Evolutionary conservation across 2,797 vertebrate species (phyloP), one percentile per base, ranked within the genome.

Genomic region (Alfaro cultratus): DNA sequence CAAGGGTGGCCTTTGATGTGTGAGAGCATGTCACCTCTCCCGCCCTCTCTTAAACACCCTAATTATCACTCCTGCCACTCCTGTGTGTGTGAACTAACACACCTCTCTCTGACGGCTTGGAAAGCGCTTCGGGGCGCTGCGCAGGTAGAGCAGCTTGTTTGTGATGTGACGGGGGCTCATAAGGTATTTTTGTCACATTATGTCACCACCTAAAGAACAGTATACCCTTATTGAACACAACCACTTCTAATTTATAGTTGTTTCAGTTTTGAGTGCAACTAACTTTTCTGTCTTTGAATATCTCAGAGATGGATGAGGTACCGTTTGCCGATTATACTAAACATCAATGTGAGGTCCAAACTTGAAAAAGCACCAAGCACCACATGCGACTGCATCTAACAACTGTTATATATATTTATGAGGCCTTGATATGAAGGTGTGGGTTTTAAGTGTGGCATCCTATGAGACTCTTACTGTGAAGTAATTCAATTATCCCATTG

Each of bases 61-160:
- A 92, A 94, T 95, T 94, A 94, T 94, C 89, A 89, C 92, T 87
- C 57, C 85, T 93, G 88, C 86, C 90, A 87, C 88, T 90, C 83
- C 4, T 31, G 79, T 75, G 90, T 72, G 82, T 91, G 89, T 86
- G 89, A 91, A 92, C 78, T 79, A 82, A 89, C 91, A 87, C 92
- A 87, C 89, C 90, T 89, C 74, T 79, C 47, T 89, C 55, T 83
- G 85, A 76, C 55, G 15, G 81, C 78, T 86, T 91, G 89, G 89
- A 93, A 94, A 91, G 76, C 29, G 88, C 93, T 93, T 86, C 64
- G 74, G 89, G 94, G 85, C 80, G 41, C 43, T 26, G 47, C 84
- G 90, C 78, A 90, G 88, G 84, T 90, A 86, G 81, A 41, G 81
- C 88, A 86, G 91, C 86, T 83, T 88, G 81, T 86, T 87, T 91